Base-by-base conservation (phyloP, 1,140 invertebrate genomes). In the Neelides sp. region DNA sequence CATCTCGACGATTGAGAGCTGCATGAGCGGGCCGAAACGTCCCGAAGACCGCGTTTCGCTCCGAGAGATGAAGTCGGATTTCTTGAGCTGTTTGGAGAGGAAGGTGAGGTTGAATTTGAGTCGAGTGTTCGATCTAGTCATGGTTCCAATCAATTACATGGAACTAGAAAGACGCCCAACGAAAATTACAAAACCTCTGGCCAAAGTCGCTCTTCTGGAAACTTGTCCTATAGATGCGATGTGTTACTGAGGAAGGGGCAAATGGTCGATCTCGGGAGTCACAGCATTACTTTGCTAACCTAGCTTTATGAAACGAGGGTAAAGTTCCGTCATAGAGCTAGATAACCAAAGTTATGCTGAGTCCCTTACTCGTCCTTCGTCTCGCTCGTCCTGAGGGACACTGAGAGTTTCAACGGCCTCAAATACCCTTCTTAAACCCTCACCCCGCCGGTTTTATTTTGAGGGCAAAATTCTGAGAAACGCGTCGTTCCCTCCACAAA, bases 21-120 rank as follows among this genome's bases (percentile, higher is more conserved):
- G 89, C 46, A 82, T 96, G 0, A 94, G 89, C 59, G 95, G 95
- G 7, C 94, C 95, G 0, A 98, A 98, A 67, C 71, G 94, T 56
- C 94, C 94, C 0, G 94, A 98, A 61, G 95, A 98, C 71, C 75
- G 89, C 42, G 90, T 98, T 2, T 77, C 88, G 0, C 87, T 98
- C 0, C 69, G 76, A 0, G 79, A 85, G 27, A 94, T 98, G 85
- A 90, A 92, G 63, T 64, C 71, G 24, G 93, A 97, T 68, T 98
- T 98, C 68, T 67, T 73, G 7, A 69, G 75, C 0, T 97, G 91
- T 62, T 75, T 98, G 0, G 78, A 75, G n/a, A 93, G 80, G 64
- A 94, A 93, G 75, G 84, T 91, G 73, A 72, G 69, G 48, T 10
- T 30, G 48, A 50, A 28, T 43, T 36, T 36, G 52, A 55, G 57